Evolutionary conservation across 2,888 invertebrate species (phyloP).

Genomic region (Lobophora halterata): DNA sequence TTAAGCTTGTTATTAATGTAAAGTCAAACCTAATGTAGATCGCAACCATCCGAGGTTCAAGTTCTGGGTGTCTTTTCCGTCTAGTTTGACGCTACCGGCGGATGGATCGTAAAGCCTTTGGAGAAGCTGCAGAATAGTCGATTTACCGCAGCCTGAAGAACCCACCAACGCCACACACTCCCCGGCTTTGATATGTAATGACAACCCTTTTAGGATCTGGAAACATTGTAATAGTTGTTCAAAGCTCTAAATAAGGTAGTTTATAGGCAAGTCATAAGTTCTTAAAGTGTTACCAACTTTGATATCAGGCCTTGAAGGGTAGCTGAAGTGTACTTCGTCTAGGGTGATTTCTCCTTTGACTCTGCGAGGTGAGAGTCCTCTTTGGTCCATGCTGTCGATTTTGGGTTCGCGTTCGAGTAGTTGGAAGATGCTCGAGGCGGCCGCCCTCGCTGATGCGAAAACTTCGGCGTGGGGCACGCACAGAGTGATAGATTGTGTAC

Average conservation of each 20-base stretch:
- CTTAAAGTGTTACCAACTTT: slow-evolving; percentile 60
- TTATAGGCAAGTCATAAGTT: background rate
- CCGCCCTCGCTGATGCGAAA: slow-evolving; percentile 86
- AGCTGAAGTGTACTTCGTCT: slow-evolving; percentile 86
- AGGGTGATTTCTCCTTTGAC: slow-evolving; percentile 86
- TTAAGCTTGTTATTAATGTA: no score
- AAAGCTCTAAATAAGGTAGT: no score
- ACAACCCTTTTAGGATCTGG: slow-evolving; percentile 84
- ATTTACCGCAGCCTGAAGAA: slow-evolving; percentile 90
- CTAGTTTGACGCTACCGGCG: slow-evolving; percentile 81
- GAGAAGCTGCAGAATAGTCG: slow-evolving; percentile 88
- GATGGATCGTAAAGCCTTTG: slow-evolving; percentile 87
- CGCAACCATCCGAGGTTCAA: slow-evolving; percentile 89
- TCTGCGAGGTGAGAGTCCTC: slow-evolving; percentile 81
- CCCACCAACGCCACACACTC: slow-evolving; percentile 88
- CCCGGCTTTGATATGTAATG: slow-evolving; percentile 82
- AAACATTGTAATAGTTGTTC: slow-evolving; percentile 13
- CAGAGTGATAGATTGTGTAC: slow-evolving; percentile 88
- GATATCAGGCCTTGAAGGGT: slow-evolving; percentile 88
- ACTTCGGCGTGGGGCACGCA: slow-evolving; percentile 88
- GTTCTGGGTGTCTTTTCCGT: slow-evolving; percentile 83
- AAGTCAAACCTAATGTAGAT: slow-evolving; percentile 82
- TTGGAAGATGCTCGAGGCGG: slow-evolving; percentile 86
- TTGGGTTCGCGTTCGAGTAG: slow-evolving; percentile 86
- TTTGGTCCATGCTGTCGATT: slow-evolving; percentile 84